Evolutionary conservation across 2,113 vertebrate genomes (phyloP).

Genomic region (Callaeas wilsoni): DNA sequence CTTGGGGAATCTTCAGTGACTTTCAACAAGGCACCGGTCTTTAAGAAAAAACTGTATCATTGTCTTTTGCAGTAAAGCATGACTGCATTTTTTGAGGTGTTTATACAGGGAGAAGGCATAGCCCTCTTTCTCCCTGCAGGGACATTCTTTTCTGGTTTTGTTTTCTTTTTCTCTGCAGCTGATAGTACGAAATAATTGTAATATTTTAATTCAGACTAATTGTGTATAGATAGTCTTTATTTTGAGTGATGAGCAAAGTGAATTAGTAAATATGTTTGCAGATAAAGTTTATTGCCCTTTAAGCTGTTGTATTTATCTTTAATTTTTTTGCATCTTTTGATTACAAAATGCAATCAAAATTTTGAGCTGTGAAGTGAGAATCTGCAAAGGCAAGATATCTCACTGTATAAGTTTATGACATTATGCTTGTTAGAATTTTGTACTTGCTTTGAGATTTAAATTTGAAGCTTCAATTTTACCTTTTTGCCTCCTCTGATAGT

Average conservation of each 20-base stretch:
- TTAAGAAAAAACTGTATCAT: neutral
- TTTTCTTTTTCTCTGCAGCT: neutral
- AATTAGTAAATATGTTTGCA: neutral
- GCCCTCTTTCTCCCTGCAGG: neutral
- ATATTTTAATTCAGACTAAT: neutral
- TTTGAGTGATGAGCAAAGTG: neutral
- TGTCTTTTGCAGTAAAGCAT: neutral
- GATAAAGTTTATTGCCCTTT: neutral
- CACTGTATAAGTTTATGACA: neutral
- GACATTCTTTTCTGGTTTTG: neutral
- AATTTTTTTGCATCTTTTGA: neutral
- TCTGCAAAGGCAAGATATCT: neutral
- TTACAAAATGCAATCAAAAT: neutral
- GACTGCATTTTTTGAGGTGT: neutral
- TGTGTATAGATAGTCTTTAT: neutral
- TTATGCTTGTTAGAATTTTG: neutral
- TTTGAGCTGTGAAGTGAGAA: neutral
- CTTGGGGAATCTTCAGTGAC: slow-evolving; percentile 23
- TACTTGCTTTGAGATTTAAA: neutral
- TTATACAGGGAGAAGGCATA: neutral
- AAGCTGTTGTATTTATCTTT: neutral
- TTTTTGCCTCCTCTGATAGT: neutral
- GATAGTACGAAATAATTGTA: neutral
- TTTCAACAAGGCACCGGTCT: neutral
- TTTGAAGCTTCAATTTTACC: neutral